These are phyloP conservation scores for Bombus picipes DNA, from an alignment of 1,140 invertebrate species.

Conservation along the genomic window DNA sequence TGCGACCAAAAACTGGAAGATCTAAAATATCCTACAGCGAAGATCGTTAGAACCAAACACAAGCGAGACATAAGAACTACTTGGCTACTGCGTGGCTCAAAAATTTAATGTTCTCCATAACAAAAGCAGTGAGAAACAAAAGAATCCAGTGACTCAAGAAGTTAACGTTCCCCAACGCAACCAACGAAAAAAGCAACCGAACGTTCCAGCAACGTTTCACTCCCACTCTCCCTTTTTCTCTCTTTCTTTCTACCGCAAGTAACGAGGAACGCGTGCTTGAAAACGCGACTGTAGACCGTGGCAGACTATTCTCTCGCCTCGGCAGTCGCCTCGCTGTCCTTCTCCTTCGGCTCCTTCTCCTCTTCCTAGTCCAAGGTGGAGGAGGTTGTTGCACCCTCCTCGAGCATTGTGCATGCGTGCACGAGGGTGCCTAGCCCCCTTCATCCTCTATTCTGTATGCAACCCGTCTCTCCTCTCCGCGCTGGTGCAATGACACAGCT, in stretches of 20 bases:
- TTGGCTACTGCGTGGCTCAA: neutral
- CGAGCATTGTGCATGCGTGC: constrained; percentile 58
- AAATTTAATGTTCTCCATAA: constrained; percentile 9
- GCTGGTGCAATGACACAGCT: constrained; percentile 40
- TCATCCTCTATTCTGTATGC: constrained; percentile 52
- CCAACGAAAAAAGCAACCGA: neutral
- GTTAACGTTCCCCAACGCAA: neutral
- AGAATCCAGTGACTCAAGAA: constrained; percentile 8
- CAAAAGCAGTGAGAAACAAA: constrained; percentile 1
- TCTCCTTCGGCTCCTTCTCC: constrained; percentile 46
- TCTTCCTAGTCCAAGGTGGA: constrained; percentile 54
- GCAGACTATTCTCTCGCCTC: constrained; percentile 32
- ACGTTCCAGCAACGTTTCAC: constrained; percentile 6
- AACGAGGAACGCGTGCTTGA: constrained; percentile 36
- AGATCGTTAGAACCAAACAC: neutral
- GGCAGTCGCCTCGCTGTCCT: constrained; percentile 7
- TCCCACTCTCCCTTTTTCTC: neutral
- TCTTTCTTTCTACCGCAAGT: neutral
- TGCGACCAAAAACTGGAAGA: neutral
- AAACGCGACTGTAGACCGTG: constrained; percentile 41
- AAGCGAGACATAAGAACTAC: neutral
- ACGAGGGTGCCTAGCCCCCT: constrained; percentile 57
- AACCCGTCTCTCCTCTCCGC: constrained; percentile 39
- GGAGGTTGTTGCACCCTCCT: constrained; percentile 64
- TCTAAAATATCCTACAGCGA: too few relatives aligned